phyloP scores from a whole-genome alignment of 1,140 invertebrate species.

The Steinernema khuongi region DNA sequence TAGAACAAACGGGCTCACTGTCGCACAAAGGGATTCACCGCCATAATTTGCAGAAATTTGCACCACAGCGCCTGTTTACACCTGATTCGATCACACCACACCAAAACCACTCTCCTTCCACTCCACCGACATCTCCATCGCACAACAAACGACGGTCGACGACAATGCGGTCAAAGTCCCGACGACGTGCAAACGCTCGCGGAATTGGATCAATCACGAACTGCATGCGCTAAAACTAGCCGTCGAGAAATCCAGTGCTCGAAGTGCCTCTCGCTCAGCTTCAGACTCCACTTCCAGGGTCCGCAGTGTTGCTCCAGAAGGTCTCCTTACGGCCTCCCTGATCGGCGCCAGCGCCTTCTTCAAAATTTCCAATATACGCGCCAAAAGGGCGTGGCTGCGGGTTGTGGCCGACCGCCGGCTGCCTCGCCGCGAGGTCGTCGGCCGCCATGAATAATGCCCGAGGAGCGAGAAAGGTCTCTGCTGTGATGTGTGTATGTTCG shows the following conservation, averaged over 20 bases:
- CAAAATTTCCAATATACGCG: constrained; percentile 15
- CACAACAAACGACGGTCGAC: too few relatives aligned
- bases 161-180: too few relatives aligned
- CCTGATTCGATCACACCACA: too few relatives aligned
- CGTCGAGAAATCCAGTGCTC: not conserved
- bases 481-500: not conserved
- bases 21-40: too few relatives aligned
- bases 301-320: not conserved
- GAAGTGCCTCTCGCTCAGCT: not conserved
- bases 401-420: not conserved
- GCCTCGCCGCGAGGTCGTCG: not conserved
- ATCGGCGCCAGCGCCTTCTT: not conserved
- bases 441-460: not conserved
- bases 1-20: too few relatives aligned
- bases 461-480: not conserved
- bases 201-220: not conserved
- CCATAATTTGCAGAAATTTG: too few relatives aligned
- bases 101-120: too few relatives aligned
- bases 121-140: too few relatives aligned
- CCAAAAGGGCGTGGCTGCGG: not conserved
- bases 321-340: constrained; percentile 5
- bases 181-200: too few relatives aligned
- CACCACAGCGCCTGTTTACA: too few relatives aligned
- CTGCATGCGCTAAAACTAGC: not conserved
- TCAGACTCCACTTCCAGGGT: too few relatives aligned